Evolutionary conservation across 2,797 vertebrate species (phyloP).

Genomic region (Acanthurus lineatus): DNA sequence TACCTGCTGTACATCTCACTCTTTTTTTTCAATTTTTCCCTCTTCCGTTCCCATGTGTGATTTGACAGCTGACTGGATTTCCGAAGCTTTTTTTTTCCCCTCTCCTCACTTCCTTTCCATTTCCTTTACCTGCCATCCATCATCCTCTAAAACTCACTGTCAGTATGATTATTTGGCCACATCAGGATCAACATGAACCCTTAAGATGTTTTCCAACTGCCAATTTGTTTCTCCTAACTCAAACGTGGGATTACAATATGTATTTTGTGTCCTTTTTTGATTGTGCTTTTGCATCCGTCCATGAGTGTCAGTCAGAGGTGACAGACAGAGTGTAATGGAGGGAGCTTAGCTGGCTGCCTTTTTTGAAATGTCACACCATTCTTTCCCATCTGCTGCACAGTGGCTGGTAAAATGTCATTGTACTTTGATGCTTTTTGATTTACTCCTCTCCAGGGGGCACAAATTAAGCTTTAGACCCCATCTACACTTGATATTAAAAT

Average conservation of each 20-base stretch:
- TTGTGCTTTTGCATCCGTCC: conserved; percentile 13
- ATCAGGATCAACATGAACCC: conserved; percentile 55
- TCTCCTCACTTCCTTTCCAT: not conserved
- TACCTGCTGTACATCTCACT: conserved; percentile 5
- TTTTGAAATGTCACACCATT: conserved; percentile 59
- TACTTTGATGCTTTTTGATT: conserved; percentile 8
- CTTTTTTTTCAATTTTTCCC: not conserved
- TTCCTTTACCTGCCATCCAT: not conserved
- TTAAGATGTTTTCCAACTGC: conserved; percentile 61
- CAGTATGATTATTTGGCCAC: conserved; percentile 17
- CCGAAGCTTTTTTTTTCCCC: not conserved
- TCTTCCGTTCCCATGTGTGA: not conserved
- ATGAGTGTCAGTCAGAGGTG: conserved; percentile 42
- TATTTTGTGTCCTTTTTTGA: conserved; percentile 5
- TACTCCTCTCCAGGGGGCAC: conserved; percentile 8
- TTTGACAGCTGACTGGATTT: not conserved
- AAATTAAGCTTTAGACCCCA: not conserved
- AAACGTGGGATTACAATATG: conserved; percentile 20
- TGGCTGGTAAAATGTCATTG: not conserved
- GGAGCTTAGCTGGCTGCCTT: conserved; percentile 41
- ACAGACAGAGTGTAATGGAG: conserved; percentile 45
- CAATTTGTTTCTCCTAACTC: conserved; percentile 47
- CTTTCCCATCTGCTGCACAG: conserved; percentile 42
- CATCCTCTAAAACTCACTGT: not conserved
- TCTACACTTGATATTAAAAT: not conserved